Conservation (phyloP, 2,888 invertebrate genomes). For the Heliconius cydno region DNA sequence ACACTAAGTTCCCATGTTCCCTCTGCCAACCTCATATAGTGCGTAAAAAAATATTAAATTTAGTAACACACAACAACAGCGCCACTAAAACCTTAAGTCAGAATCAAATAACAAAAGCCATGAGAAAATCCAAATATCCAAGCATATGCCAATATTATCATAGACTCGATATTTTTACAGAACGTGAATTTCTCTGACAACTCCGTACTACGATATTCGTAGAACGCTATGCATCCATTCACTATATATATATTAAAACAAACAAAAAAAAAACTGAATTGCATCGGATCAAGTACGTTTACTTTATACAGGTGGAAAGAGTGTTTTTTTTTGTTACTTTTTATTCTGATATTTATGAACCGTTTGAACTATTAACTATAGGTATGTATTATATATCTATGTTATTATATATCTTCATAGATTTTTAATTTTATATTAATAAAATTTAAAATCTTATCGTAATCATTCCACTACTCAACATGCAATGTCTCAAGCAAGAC, state of each 20-base stretch:
- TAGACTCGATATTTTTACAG: constrained; percentile 3
- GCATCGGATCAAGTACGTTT: constrained; percentile 14
- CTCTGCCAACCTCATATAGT: neutral
- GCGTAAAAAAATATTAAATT: neutral
- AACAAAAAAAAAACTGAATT: constrained; percentile 1
- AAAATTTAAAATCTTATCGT: too few relatives aligned
- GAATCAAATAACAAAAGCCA: neutral
- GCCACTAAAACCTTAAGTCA: neutral
- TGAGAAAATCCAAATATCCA: neutral
- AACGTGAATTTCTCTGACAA: neutral
- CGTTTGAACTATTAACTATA: neutral
- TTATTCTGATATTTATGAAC: neutral
- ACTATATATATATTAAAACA: constrained; percentile 5
- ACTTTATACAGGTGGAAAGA: neutral
- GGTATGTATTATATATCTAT: neutral
- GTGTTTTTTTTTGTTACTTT: neutral
- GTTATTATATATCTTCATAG: neutral
- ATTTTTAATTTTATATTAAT: neutral
- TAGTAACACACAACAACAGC: neutral
- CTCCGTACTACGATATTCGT: neutral
- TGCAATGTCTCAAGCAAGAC: neutral
- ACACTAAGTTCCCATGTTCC: neutral
- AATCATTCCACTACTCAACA: neutral
- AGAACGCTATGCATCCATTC: neutral
- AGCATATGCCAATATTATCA: neutral